Evolutionary conservation across 2,113 vertebrate genomes (phyloP).

Genomic region (Hippoglossus stenolepis): DNA sequence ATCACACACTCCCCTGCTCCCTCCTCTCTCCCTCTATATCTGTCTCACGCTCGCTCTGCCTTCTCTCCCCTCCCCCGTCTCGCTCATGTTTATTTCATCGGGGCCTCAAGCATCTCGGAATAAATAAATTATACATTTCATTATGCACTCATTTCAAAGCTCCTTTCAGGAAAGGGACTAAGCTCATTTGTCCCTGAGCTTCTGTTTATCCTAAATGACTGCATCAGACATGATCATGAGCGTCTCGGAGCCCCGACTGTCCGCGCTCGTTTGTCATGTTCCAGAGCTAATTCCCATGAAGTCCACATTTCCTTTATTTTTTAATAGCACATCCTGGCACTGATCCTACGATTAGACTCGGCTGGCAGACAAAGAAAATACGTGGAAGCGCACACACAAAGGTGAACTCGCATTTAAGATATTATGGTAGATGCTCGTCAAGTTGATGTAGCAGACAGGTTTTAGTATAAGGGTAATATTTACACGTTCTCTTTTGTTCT

Average conservation of each 20-base stretch:
- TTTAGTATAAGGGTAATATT: conserved; percentile 2
- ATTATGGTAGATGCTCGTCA: conserved; percentile 7
- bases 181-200: conserved; percentile 73
- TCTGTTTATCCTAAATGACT: conserved; percentile 76
- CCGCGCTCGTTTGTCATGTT: conserved; percentile 60
- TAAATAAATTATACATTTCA: conserved; percentile 83
- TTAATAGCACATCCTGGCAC: conserved; percentile 24
- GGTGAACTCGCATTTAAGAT: conserved; percentile 23
- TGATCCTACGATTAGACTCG: conserved; percentile 56
- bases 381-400: conserved; percentile 8
- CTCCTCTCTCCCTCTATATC: conserved; percentile 30
- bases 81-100: conserved; percentile 81
- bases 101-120: conserved; percentile 71
- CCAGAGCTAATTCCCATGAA: conserved; percentile 59
- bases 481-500: not conserved
- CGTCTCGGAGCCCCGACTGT: conserved; percentile 60
- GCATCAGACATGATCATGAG: conserved; percentile 71
- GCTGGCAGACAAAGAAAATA: conserved; percentile 15
- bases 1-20: conserved; percentile 18
- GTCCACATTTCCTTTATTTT: conserved; percentile 45
- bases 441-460: conserved; percentile 19
- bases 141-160: conserved; percentile 75
- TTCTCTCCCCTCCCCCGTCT: not conserved
- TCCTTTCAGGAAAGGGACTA: conserved; percentile 73
- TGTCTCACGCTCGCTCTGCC: conserved; percentile 29